phyloP scores from a whole-genome alignment of 1,140 invertebrate species.

The Panagrolaimus sp. region DNA sequence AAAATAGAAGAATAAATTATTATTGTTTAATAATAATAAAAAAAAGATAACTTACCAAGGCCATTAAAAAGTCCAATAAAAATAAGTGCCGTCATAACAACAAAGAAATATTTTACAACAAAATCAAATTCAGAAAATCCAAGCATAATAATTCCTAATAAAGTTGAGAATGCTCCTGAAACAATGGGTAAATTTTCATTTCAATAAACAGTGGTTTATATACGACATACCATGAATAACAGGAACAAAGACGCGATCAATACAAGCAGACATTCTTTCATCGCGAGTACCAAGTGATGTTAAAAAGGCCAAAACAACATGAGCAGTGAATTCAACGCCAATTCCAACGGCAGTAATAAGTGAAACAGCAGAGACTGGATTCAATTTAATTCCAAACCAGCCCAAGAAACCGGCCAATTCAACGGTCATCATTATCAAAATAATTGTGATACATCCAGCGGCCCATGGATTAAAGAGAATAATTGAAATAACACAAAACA shows the following conservation, averaged over 20 bases:
- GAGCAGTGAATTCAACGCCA: conserved; percentile 78
- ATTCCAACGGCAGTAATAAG: conserved; percentile 74
- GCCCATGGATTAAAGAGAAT: conserved; percentile 77
- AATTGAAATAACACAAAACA: conserved; percentile 69
- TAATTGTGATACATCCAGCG: conserved; percentile 60
- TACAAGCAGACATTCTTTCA: conserved; percentile 69
- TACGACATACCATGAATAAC: conserved; percentile 79
- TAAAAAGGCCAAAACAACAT: conserved; percentile 77
- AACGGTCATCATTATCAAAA: conserved; percentile 66
- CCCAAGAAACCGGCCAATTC: conserved; percentile 83
- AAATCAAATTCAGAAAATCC: conserved; percentile 91
- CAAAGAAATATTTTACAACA: conserved; percentile 83
- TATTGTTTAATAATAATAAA: neutral
- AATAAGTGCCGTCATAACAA: conserved; percentile 73
- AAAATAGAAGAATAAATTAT: conserved; percentile 58
- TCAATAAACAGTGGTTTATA: no score
- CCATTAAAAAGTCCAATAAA: conserved; percentile 80
- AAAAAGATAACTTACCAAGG: conserved; percentile 33
- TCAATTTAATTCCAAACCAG: conserved; percentile 72
- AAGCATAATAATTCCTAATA: conserved; percentile 76
- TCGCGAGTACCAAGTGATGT: conserved; percentile 76
- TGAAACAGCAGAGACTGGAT: conserved; percentile 79
- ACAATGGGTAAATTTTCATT: no score
- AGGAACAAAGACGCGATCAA: conserved; percentile 74
- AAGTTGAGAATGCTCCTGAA: conserved; percentile 72